A percentile compares a stretch with the other conserved stretches of the same genome.
Evolutionary conservation across 2,888 invertebrate species (phyloP).

Genomic region (Ormia ochracea): DNA sequence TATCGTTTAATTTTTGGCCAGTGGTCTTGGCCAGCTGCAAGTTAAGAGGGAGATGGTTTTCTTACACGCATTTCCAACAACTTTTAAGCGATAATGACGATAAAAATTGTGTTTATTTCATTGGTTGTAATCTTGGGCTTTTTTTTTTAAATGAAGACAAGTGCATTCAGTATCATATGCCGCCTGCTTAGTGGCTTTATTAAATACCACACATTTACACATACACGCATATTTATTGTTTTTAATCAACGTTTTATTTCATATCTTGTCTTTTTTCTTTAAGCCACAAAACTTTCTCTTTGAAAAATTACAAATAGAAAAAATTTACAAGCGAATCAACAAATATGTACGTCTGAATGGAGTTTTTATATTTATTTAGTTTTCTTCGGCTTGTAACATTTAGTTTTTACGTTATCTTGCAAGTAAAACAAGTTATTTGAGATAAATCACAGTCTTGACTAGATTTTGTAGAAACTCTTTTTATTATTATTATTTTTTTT

Average conservation of each 20-base stretch:
- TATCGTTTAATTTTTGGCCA: background rate
- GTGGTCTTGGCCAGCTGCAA: background rate
- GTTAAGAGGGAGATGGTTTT: background rate
- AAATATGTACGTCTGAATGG: conserved; percentile 17
- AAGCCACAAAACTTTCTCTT: conserved; percentile 59
- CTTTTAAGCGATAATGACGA: conserved; percentile 14
- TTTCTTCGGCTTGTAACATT: conserved; percentile 21
- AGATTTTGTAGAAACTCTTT: conserved; percentile 4
- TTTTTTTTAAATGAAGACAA: conserved; percentile 34
- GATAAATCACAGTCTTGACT: conserved; percentile 51
- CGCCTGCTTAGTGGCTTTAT: background rate
- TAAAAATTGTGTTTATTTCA: background rate
- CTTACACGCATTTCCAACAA: background rate
- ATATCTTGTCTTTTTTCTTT: conserved; percentile 21
- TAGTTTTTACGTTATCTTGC: conserved; percentile 33
- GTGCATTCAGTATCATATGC: conserved; percentile 1
- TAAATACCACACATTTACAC: background rate
- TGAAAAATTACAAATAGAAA: conserved; percentile 1
- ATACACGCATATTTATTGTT: background rate
- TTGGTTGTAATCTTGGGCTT: background rate
- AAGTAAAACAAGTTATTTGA: conserved; percentile 53
- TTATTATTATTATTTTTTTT: background rate
- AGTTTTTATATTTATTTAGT: conserved; percentile 15
- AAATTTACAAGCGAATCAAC: conserved; percentile 29
- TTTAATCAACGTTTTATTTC: conserved; percentile 23